These are phyloP conservation scores for Lytechinus pictus DNA, from an alignment of 35 echinoderm and acorn worm genomes.

Conservation along the genomic window DNA sequence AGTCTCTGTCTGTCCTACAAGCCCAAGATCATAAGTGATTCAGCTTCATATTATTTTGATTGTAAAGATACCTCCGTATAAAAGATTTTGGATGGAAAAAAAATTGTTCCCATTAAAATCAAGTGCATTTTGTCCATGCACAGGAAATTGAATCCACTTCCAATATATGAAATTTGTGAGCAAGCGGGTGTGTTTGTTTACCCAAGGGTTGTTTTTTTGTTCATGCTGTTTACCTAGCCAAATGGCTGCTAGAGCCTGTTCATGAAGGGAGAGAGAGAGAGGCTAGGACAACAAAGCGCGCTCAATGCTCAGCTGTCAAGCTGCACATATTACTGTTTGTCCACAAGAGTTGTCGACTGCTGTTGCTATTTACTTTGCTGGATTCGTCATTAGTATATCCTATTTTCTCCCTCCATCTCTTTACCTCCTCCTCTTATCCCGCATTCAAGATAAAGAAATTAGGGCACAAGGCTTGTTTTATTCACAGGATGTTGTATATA, in stretches of 20 bases:
- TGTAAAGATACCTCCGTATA: background rate
- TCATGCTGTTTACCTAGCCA: conserved; percentile 52
- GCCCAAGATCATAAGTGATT: background rate
- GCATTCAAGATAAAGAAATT: background rate
- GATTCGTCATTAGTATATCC: conserved; percentile 50
- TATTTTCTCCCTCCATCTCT: conserved; percentile 32
- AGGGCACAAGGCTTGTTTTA: background rate
- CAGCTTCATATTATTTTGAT: background rate
- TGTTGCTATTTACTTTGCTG: conserved; percentile 52
- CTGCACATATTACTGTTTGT: conserved; percentile 56
- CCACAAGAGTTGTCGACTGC: conserved; percentile 46
- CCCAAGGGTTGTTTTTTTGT: conserved; percentile 59
- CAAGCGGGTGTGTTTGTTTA: conserved; percentile 57
- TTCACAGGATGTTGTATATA: background rate
- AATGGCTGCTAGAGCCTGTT: conserved; percentile 55
- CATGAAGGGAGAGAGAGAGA: conserved; percentile 37
- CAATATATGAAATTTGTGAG: conserved; percentile 58
- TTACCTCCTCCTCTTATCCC: background rate
- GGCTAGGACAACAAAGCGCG: conserved; percentile 47
- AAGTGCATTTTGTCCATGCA: conserved; percentile 37
- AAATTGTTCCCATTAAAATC: conserved; percentile 44
- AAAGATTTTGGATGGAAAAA: background rate
- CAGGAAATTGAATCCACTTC: conserved; percentile 57
- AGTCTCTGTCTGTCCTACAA: background rate
- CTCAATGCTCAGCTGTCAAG: conserved; percentile 51